phyloP scores from a whole-genome alignment of 2,888 invertebrate genomes.

The Phortica okadai region DNA sequence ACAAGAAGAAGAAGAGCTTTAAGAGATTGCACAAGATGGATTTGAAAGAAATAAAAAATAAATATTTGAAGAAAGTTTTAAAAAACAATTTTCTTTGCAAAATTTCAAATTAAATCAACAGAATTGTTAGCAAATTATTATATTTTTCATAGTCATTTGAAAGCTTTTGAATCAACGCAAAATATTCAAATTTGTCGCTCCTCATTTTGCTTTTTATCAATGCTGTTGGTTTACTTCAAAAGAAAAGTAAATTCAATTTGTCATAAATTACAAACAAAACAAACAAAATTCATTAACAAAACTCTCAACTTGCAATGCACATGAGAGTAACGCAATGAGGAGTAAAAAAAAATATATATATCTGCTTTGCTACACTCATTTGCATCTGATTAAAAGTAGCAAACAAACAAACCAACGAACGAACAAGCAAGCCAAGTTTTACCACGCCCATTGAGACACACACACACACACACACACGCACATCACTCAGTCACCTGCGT shows the following conservation, averaged over 20 bases:
- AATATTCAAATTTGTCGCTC: too few species aligned
- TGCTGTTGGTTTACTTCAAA: background rate
- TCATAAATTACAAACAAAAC: conserved; percentile 51
- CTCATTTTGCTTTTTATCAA: too few species aligned
- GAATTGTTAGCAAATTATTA: too few species aligned
- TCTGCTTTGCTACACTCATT: conserved; percentile 44
- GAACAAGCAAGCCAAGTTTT: too few species aligned
- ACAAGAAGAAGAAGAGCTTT: background rate
- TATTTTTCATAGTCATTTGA: too few species aligned
- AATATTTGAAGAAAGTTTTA: too few species aligned
- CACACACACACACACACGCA: conserved; percentile 10
- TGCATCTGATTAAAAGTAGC: conserved; percentile 64
- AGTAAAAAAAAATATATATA: too few species aligned
- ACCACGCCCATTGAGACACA: background rate
- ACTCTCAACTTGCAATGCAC: background rate
- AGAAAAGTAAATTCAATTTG: conserved; percentile 56
- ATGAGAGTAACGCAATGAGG: conserved; percentile 29
- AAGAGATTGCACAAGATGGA: conserved; percentile 2
- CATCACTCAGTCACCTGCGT: background rate
- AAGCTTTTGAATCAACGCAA: too few species aligned
- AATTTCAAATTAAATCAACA: too few species aligned
- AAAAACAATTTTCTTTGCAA: too few species aligned
- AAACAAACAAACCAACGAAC: conserved; percentile 36
- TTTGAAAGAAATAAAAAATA: too few species aligned
- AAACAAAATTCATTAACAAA: conserved; percentile 53